Percentiles rank a stretch among this genome's conserved stretches.
These are phyloP conservation scores for Sphaerophoria rueppellii DNA, from an alignment of 2,888 invertebrate genomes.

Conservation along the genomic window DNA sequence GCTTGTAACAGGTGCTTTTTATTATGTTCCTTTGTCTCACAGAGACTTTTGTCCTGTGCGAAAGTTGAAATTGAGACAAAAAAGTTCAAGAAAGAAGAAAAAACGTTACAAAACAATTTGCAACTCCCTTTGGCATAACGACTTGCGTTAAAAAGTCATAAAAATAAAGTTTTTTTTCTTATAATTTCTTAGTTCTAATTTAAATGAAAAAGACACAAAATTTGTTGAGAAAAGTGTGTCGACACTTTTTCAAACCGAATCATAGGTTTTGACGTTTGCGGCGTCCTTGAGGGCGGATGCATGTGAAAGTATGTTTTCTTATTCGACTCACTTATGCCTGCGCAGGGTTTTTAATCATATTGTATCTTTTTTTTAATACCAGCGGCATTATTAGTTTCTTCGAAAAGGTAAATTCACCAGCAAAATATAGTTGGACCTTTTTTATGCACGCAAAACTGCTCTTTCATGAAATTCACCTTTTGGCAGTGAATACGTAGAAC, in stretches of 20 bases:
- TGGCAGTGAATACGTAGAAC: too few species aligned
- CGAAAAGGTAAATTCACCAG: too few species aligned
- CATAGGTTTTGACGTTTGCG: background rate
- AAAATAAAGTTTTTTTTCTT: constrained; percentile 23
- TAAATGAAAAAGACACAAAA: constrained; percentile 7
- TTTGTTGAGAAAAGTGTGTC: constrained; percentile 13
- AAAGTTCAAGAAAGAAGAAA: background rate
- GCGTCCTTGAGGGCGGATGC: background rate
- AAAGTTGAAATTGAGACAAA: constrained; percentile 17
- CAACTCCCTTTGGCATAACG: constrained; percentile 61
- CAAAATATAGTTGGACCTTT: too few species aligned
- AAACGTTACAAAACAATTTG: constrained; percentile 58
- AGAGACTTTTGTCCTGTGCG: constrained; percentile 1
- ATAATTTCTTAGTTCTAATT: background rate
- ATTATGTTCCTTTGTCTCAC: constrained; percentile 51
- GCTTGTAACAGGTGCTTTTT: constrained; percentile 69
- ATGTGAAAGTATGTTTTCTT: constrained; percentile 3
- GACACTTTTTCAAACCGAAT: background rate
- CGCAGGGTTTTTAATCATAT: too few species aligned
- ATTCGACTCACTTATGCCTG: too few species aligned
- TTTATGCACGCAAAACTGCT: too few species aligned
- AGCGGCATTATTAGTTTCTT: too few species aligned
- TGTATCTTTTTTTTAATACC: too few species aligned
- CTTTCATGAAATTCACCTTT: constrained; percentile 10
- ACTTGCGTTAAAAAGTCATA: constrained; percentile 58